Base-by-base conservation (phyloP, 2,113 vertebrate species). In the Pangasianodon hypophthalmus region DNA sequence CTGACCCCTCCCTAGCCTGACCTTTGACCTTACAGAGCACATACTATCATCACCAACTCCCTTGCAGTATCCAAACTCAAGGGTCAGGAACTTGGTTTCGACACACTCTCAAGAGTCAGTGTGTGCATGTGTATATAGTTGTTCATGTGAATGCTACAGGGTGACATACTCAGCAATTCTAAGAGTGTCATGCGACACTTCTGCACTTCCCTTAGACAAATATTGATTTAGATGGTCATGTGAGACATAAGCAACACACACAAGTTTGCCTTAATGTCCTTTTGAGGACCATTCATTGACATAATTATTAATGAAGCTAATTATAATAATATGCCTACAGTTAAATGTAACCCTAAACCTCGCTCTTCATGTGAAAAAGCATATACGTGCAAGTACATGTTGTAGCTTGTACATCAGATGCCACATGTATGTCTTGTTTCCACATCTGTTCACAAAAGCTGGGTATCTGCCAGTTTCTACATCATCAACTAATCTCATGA, bases 1-100 rank as follows among this genome's bases (percentile, higher is more conserved):
- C 81, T 79, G 75, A 87, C 60, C 93, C 46, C 91, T 94, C 85
- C 92, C 91, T 82, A 90, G 62, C 48, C 16, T 93, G 90, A 94
- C 95, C 95, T 95, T 82, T 91, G 93, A 95, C 95, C 94, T 87
- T 64, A 93, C 94, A 93, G 94, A 96, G 94, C 95, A 94, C 94
- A 94, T 80, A 93, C 94, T 95, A 94, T 96, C 95, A 94, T 94
- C 94, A 84, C 92, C 87, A 84, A 94, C 93, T 94, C 93, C 94
- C 91, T 93, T 92, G 92, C 80, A 88, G 77, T 91, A 91, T 91
- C 93, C 94, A 96, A 96, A 96, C 94, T 95, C 56, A 75, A 60
- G 48, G 89, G 91, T 92, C 89, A 87, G 93, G 90, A 90, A 92
- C 89, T 87, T 54, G n/a, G 81, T 90, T 92, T 92, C 89, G 73